These are phyloP conservation scores for Anguilla obscura DNA, from an alignment of 2,797 vertebrate genomes.

Conservation along the genomic window DNA sequence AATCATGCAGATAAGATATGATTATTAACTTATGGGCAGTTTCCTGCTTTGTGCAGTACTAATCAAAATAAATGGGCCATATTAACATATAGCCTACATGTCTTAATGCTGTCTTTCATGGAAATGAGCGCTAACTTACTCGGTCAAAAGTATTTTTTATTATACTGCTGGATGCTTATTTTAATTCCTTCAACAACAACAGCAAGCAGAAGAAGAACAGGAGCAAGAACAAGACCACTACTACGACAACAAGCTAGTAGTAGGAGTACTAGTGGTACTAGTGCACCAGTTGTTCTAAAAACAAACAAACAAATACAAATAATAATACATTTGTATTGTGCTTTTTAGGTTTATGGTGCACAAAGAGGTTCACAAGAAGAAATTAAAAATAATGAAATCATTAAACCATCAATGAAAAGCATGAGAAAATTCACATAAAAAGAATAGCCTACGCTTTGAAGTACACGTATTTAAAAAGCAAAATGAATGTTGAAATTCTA, in stretches of 20 bases:
- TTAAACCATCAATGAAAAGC: neutral
- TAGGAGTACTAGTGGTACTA: neutral
- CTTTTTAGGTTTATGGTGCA: neutral
- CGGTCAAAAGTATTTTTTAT: neutral
- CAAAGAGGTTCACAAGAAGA: neutral
- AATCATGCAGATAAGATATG: constrained; percentile 5
- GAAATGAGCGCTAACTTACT: neutral
- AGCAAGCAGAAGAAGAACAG: neutral
- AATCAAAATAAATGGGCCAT: neutral
- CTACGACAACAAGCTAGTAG: too few relatives aligned
- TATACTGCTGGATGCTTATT: neutral
- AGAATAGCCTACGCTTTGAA: neutral
- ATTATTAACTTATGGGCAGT: constrained; percentile 20
- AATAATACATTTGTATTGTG: neutral
- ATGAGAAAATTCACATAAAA: neutral
- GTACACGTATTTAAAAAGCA: neutral
- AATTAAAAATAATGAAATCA: neutral
- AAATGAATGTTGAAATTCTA: neutral
- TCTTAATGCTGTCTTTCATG: neutral
- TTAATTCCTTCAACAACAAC: neutral
- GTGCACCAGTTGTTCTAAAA: neutral
- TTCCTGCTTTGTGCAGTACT: constrained; percentile 3
- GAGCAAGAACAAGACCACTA: neutral
- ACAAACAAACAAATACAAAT: too few relatives aligned
- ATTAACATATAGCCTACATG: constrained; percentile 2